A percentile compares a stretch with the other conserved stretches of the same genome.
Conservation (phyloP, 23 tunicate genomes). For the Styela plicata region DNA sequence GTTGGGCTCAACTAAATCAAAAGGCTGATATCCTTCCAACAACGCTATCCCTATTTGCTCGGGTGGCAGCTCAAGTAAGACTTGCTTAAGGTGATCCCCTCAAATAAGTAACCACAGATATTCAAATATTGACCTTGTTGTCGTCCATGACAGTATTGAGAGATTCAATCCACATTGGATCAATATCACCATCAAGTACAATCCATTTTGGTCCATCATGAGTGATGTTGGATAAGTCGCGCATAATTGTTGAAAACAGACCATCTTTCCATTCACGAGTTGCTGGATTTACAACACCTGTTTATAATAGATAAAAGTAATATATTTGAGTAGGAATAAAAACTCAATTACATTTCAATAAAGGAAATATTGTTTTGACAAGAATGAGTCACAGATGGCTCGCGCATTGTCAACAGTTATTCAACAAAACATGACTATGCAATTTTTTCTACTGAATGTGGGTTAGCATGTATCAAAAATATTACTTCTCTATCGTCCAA, state of each 20-base stretch:
- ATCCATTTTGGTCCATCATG: conserved; percentile 99
- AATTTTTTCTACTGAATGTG: no score
- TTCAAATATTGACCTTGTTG: conserved; percentile 85
- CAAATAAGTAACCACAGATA: no score
- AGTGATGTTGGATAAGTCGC: conserved; percentile 81
- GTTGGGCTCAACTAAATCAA: no score
- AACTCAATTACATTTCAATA: background rate
- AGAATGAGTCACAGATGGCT: no score
- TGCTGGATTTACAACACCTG: conserved; percentile 91
- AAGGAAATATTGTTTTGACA: background rate
- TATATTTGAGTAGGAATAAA: background rate
- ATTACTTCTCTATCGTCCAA: no score
- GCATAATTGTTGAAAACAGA: conserved; percentile 91
- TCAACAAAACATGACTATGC: no score
- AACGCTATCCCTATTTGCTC: no score
- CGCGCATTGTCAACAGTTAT: no score
- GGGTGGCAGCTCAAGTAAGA: no score
- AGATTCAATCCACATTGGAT: conserved; percentile 99
- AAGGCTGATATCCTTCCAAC: no score
- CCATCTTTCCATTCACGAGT: conserved; percentile 97
- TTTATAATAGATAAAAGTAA: background rate
- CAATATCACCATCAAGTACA: conserved; percentile 98
- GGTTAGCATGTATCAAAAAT: no score
- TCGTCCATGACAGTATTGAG: conserved; percentile 98
- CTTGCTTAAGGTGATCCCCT: no score